Conservation (phyloP, 2,113 vertebrate genomes). For the Heterotis niloticus region DNA sequence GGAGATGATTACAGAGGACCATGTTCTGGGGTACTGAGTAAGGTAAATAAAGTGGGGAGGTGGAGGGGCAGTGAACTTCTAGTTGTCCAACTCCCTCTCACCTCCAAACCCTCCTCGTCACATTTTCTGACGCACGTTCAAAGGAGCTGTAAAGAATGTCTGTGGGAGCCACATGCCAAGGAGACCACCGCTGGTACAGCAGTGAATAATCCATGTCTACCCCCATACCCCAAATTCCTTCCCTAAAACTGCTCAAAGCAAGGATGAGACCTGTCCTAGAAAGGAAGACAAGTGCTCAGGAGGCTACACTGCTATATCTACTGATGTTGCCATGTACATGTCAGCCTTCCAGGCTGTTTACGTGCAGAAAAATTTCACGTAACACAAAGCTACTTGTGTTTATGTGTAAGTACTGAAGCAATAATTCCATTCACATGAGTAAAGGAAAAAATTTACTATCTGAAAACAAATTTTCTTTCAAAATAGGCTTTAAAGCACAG, state of each 20-base stretch:
- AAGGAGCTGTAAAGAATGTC: conserved; percentile 16
- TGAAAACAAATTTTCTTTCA: not conserved
- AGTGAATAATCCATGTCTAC: not conserved
- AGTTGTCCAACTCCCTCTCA: conserved; percentile 2
- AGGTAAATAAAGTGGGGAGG: conserved; percentile 16
- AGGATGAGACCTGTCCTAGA: not conserved
- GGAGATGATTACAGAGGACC: conserved; percentile 21
- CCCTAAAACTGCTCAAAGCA: not conserved
- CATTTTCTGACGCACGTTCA: conserved; percentile 6
- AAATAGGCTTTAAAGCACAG: too few relatives aligned
- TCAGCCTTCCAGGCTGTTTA: not conserved
- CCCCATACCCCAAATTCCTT: not conserved
- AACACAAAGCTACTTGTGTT: not conserved
- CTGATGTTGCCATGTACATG: too few relatives aligned
- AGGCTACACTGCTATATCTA: not conserved
- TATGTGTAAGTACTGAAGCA: not conserved
- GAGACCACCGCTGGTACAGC: not conserved
- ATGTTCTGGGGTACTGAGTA: conserved; percentile 17
- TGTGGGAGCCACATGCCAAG: not conserved
- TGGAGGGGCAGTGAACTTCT: not conserved
- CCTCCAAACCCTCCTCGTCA: not conserved
- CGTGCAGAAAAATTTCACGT: not conserved
- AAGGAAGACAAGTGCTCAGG: not conserved
- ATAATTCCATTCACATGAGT: not conserved
- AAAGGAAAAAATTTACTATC: not conserved